Percentiles rank a stretch among this genome's conserved stretches.
phyloP scores from a whole-genome alignment of 2,113 vertebrate species.

The Perca flavescens region DNA sequence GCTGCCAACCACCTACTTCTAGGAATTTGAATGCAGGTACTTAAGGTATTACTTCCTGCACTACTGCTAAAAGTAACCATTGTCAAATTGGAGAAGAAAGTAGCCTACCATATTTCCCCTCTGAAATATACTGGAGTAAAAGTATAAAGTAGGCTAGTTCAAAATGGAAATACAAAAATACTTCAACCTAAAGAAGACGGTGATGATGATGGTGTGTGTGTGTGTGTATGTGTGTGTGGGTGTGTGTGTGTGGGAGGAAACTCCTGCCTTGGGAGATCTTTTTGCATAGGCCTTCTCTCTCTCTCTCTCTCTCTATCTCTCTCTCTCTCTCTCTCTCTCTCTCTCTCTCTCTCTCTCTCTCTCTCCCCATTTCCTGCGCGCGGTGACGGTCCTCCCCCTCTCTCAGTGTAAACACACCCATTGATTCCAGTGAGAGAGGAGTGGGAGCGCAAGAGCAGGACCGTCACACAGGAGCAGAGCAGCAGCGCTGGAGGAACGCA shows the following conservation, averaged over 20 bases:
- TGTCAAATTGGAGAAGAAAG: background rate
- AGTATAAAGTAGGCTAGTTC: no score
- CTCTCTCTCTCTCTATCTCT: no score
- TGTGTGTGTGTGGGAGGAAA: background rate
- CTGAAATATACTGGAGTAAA: no score
- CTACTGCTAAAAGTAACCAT: no score
- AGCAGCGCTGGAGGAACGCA: background rate
- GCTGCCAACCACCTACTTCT: background rate
- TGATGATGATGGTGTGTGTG: background rate
- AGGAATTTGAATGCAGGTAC: background rate
- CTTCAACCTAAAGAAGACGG: background rate
- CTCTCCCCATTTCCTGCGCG: slow-evolving; percentile 55
- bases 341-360: slow-evolving; percentile 29
- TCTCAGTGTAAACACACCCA: slow-evolving; percentile 80
- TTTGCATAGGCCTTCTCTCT: background rate
- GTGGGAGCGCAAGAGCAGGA: slow-evolving; percentile 49
- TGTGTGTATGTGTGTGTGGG: background rate
- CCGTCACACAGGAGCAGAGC: slow-evolving; percentile 42
- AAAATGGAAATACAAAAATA: background rate
- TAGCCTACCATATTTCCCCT: background rate
- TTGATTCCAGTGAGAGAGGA: slow-evolving; percentile 46
- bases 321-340: background rate
- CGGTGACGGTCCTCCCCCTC: slow-evolving; percentile 55
- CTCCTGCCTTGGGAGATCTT: slow-evolving; percentile 4
- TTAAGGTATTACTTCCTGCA: no score